These are phyloP conservation scores for Ursus arctos DNA, from an alignment of 2,113 vertebrate genomes.

Conservation along the genomic window DNA sequence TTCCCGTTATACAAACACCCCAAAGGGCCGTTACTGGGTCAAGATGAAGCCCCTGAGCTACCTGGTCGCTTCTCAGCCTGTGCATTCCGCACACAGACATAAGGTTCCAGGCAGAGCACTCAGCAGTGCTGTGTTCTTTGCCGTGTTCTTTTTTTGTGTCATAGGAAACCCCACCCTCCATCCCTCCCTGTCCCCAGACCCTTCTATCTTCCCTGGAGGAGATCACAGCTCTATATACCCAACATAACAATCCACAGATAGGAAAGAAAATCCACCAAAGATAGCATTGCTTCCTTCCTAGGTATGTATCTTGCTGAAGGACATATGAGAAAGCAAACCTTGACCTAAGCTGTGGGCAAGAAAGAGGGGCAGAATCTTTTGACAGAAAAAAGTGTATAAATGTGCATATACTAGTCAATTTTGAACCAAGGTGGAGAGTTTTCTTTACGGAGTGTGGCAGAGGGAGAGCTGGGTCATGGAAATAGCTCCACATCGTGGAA, in stretches of 20 bases:
- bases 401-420: conserved; percentile 4
- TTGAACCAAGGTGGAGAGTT: conserved; percentile 8
- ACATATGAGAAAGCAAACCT: background rate
- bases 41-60: background rate
- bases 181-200: background rate
- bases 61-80: background rate
- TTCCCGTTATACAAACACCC: background rate
- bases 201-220: background rate
- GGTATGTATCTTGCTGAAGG: background rate
- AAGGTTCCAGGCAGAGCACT: background rate
- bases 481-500: background rate
- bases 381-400: background rate
- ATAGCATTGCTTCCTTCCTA: background rate
- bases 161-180: background rate
- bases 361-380: background rate
- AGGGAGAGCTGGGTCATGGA: background rate
- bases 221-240: background rate
- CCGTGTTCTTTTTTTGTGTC: background rate
- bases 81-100: background rate
- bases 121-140: background rate
- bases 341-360: background rate
- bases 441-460: background rate
- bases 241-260: background rate
- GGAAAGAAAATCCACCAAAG: background rate
- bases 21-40: background rate